Conservation (phyloP, 2,797 vertebrate species). For the Salmo trutta region DNA sequence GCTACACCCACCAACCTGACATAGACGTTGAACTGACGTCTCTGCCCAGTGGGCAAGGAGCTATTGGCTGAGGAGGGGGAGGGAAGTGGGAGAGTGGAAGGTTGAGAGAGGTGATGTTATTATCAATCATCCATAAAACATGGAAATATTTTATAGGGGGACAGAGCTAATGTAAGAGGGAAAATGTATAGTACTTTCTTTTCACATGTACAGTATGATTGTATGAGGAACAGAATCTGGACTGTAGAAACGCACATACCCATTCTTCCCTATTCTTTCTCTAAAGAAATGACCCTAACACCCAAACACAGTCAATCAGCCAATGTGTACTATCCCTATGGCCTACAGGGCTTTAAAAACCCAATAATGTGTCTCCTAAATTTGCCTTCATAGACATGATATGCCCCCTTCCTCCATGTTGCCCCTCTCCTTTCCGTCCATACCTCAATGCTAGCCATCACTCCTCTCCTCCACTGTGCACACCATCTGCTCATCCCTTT, state of each 20-base stretch:
- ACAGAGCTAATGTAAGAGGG: slow-evolving; percentile 3
- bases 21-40: no score
- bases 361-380: neutral
- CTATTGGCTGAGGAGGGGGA: neutral
- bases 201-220: no score
- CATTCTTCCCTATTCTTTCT: no score
- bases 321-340: neutral
- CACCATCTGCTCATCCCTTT: neutral
- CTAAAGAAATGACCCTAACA: no score
- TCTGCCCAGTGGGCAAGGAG: slow-evolving; percentile 34
- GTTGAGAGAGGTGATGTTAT: slow-evolving; percentile 51
- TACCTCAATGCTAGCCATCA: neutral
- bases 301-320: neutral
- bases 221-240: no score
- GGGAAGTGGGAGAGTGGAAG: neutral
- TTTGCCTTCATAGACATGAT: neutral
- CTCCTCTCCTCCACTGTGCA: neutral
- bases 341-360: neutral
- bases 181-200: neutral
- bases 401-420: neutral
- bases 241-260: no score
- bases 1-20: no score
- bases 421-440: neutral
- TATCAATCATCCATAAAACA: slow-evolving; percentile 71
- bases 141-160: slow-evolving; percentile 34